Conservation (phyloP, 2,113 vertebrate species). For the cattle (Bos taurus) region DNA sequence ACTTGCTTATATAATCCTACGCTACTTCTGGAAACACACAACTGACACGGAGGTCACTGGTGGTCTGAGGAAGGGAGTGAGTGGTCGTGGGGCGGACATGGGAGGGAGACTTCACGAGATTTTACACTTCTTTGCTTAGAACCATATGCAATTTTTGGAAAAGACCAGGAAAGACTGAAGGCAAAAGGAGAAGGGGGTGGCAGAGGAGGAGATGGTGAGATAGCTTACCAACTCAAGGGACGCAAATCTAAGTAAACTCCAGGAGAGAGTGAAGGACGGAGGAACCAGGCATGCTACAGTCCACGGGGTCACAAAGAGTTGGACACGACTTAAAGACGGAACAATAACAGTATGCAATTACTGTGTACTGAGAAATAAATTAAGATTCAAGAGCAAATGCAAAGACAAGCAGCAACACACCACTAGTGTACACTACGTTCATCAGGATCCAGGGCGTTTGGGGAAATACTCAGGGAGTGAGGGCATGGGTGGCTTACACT, state of each 20-base stretch:
- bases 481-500: not conserved
- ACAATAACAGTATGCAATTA: not conserved
- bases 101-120: not conserved
- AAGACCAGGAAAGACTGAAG: not conserved
- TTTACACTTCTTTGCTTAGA: slow-evolving; percentile 23
- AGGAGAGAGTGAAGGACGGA: not conserved
- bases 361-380: not conserved
- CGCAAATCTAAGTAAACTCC: not conserved
- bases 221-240: not conserved
- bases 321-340: not conserved
- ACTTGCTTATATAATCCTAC: not conserved
- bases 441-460: not conserved
- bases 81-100: not conserved
- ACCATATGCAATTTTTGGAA: not conserved
- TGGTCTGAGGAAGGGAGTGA: not conserved
- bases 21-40: not conserved
- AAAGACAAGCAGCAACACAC: not conserved
- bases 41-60: not conserved
- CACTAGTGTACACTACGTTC: not conserved
- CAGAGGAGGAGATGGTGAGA: not conserved
- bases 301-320: not conserved
- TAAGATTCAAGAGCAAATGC: slow-evolving; percentile 13
- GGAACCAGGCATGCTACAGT: not conserved
- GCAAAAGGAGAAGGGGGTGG: not conserved
- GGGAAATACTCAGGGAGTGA: not conserved